These are phyloP conservation scores for Acleris cristana DNA, from an alignment of 2,888 invertebrate species.

Conservation along the genomic window DNA sequence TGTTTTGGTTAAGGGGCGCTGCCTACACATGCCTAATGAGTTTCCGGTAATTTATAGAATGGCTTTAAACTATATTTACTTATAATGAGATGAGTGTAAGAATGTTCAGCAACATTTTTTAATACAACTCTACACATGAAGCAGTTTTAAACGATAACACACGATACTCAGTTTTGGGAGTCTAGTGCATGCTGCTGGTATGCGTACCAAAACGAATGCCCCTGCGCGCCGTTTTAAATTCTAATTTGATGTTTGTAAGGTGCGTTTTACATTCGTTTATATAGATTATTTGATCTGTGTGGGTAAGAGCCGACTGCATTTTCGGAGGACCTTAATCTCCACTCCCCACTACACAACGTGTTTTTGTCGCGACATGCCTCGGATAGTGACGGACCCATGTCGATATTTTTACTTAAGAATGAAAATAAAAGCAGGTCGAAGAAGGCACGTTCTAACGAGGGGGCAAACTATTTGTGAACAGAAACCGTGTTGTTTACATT, in stretches of 20 bases:
- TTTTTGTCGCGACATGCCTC: constrained; percentile 75
- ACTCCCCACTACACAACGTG: constrained; percentile 65
- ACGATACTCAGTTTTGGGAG: constrained; percentile 69
- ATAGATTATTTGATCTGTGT: constrained; percentile 56
- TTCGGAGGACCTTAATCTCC: constrained; percentile 74
- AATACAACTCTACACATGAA: constrained; percentile 68
- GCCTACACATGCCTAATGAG: constrained; percentile 14
- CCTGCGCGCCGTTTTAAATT: constrained; percentile 49
- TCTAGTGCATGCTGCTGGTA: constrained; percentile 63
- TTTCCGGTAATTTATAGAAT: constrained; percentile 10
- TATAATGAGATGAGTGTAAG: constrained; percentile 55
- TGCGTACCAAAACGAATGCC: constrained; percentile 49
- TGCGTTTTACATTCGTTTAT: constrained; percentile 48
- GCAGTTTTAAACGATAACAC: constrained; percentile 76
- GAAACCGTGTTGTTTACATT: constrained; percentile 29
- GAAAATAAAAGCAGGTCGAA: constrained; percentile 35
- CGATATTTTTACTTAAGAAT: constrained; percentile 49
- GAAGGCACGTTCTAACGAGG: constrained; percentile 34
- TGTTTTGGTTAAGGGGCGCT: constrained; percentile 33
- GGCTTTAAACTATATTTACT: background rate
- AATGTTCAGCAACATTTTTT: constrained; percentile 60
- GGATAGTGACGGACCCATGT: constrained; percentile 61
- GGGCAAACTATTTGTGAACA: constrained; percentile 36
- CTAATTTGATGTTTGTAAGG: constrained; percentile 53
- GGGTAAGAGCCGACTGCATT: constrained; percentile 73